Base-by-base conservation (phyloP, 2,888 invertebrate genomes). In the Allygus modestus region DNA sequence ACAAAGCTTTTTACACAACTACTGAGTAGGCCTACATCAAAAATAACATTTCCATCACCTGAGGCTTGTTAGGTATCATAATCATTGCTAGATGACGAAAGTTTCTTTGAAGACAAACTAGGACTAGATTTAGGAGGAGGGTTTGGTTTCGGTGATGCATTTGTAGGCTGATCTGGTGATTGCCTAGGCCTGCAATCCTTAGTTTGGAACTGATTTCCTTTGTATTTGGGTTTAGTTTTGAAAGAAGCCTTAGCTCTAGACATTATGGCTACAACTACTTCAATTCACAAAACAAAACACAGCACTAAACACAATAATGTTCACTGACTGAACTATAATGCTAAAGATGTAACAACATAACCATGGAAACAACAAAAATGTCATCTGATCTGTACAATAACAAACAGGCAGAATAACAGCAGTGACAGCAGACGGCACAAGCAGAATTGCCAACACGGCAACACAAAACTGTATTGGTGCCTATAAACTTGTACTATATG, bases 201-300 rank as follows among this genome's bases (percentile, higher is more conserved):
- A 61, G 61, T 58, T 37, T 46, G 41, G 58, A 20, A 81, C 31
- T 81, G 81, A 33, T 81, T 81, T 9, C 61, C 20, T 61, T 23
- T 81, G 61, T 58, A 81, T 23, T 31, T 81, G 15, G 81, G 43
- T 82, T 82, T 69, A 82, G 82, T 82, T 82, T 82, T 82, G 31
- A 37, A 82, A 15, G 82, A 82, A 9, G n/a, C 31, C 43, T 46
- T 82, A 46, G 43, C 77, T 11, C 82, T 69, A 69, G 65, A 69
- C 82, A 69, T 82, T 33, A 28, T 81, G 31, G n/a, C 81, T 31
- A 73, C 69, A 73, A 28, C 41, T 1, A 43, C 43, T 73, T 23
- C 73, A 41, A 37, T n/a, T 73, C 73, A 73, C 41, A n/a, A 41
- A 41, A 73, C 37, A 20, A 28, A 65, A 28, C 31, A 65, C 65